A percentile compares a stretch with the other conserved stretches of the same genome.
phyloP scores from a whole-genome alignment of 1,140 invertebrate species.

The Lordiphosa clarofinis region DNA sequence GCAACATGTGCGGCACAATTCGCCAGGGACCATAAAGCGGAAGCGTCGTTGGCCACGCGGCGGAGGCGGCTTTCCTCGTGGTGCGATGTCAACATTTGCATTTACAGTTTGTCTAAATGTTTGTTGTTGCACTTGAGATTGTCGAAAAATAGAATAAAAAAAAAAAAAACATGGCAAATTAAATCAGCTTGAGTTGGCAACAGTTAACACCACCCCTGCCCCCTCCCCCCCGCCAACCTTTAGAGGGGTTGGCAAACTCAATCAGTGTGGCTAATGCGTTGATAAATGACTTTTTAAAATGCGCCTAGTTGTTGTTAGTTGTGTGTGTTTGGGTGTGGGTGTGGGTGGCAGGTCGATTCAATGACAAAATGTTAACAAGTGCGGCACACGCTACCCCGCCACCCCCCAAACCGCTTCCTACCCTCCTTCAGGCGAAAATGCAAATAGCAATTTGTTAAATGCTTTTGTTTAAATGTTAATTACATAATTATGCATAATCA shows the following conservation, averaged over 20 bases:
- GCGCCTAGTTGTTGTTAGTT: conserved; percentile 41
- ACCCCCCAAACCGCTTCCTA: too few relatives aligned
- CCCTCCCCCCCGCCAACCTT: too few relatives aligned
- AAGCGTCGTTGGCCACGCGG: conserved; percentile 56
- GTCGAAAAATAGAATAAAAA: conserved; percentile 34
- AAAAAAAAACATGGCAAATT: conserved; percentile 77
- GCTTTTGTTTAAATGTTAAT: conserved; percentile 77
- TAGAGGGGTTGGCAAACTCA: conserved; percentile 36
- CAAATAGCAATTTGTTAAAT: conserved; percentile 68
- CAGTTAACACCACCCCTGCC: conserved; percentile 53
- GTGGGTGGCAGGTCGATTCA: not conserved
- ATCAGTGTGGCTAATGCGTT: conserved; percentile 71
- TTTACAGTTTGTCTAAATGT: conserved; percentile 68
- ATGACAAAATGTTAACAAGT: conserved; percentile 44
- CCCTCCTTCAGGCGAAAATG: too few relatives aligned
- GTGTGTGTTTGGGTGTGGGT: conserved; percentile 1
- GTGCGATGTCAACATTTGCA: conserved; percentile 75
- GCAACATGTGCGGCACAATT: conserved; percentile 64
- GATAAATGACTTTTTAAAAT: conserved; percentile 74
- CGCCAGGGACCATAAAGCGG: conserved; percentile 62
- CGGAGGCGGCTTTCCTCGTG: conserved; percentile 4
- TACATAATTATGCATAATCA: conserved; percentile 79
- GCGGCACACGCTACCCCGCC: conserved; percentile 22
- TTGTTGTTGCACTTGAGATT: conserved; percentile 65
- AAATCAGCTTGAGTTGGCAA: conserved; percentile 77